Percentiles rank a stretch among this genome's conserved stretches.
Conservation (phyloP, 2,113 vertebrate genomes). For the Ranitomeya imitator region DNA sequence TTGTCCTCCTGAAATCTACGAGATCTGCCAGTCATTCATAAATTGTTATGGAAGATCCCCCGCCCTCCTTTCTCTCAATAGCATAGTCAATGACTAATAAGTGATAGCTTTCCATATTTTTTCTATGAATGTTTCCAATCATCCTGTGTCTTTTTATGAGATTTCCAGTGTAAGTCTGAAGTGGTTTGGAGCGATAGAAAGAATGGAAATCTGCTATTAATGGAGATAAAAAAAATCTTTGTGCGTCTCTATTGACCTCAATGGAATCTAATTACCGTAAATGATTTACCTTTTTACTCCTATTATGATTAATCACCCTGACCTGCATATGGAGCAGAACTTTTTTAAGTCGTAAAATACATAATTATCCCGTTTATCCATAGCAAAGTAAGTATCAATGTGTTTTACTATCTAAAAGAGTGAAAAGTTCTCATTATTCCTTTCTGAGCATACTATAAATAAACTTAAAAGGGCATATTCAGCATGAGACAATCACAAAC, state of each 20-base stretch:
- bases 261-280: slow-evolving; percentile 40
- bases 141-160: slow-evolving; percentile 35
- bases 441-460: neutral
- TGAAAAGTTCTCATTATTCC: neutral
- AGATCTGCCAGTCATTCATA: neutral
- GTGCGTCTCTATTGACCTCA: slow-evolving; percentile 1
- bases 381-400: neutral
- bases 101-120: slow-evolving; percentile 12
- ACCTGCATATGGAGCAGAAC: neutral
- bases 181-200: neutral
- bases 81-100: slow-evolving; percentile 25
- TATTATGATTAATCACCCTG: slow-evolving; percentile 4
- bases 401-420: neutral
- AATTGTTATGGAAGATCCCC: neutral
- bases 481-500: neutral
- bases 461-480: neutral
- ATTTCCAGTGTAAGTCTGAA: slow-evolving; percentile 41
- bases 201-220: slow-evolving; percentile 35
- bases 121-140: slow-evolving; percentile 42
- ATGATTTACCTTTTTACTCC: slow-evolving; percentile 21
- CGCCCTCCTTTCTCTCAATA: neutral
- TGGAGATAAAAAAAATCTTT: slow-evolving; percentile 8
- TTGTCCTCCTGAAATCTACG: slow-evolving; percentile 68
- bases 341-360: slow-evolving; percentile 1
- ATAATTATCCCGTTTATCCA: slow-evolving; percentile 6